Evolutionary conservation across 1,140 invertebrate genomes (phyloP).

Genomic region (Meloidogyne chitwoodi): DNA sequence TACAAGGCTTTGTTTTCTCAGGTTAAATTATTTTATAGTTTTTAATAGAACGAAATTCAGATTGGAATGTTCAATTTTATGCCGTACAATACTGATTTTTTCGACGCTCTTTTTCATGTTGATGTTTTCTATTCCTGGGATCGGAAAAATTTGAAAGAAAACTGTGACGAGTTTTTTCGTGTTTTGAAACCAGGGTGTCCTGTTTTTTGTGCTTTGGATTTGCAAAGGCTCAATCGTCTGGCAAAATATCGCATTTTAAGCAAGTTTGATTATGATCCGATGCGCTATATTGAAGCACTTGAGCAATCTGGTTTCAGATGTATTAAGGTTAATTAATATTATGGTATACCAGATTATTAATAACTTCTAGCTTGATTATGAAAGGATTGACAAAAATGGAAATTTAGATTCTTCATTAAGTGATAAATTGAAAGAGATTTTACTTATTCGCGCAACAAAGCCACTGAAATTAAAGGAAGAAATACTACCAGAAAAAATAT

Average conservation of each 20-base stretch:
- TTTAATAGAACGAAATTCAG: conserved; percentile 6
- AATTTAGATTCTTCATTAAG: not conserved
- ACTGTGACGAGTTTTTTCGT: conserved; percentile 23
- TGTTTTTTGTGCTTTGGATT: conserved; percentile 29
- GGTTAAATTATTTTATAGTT: conserved; percentile 5
- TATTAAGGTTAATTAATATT: conserved; percentile 28
- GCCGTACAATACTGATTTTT: conserved; percentile 34
- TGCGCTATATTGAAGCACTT: conserved; percentile 27
- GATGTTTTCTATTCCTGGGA: conserved; percentile 44
- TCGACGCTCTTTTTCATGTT: conserved; percentile 35
- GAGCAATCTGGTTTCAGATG: conserved; percentile 32
- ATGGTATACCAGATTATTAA: not conserved
- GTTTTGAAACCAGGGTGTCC: conserved; percentile 29
- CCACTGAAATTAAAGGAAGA: not conserved
- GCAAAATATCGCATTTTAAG: conserved; percentile 22
- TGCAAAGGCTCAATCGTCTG: conserved; percentile 31
- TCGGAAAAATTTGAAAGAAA: not conserved
- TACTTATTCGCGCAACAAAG: conserved; percentile 29
- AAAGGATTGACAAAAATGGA: not conserved
- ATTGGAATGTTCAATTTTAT: conserved; percentile 15
- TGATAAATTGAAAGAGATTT: conserved; percentile 4
- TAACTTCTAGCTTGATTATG: conserved; percentile 4
- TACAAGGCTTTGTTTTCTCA: conserved; percentile 3
- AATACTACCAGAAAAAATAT: not conserved
- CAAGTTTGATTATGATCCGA: conserved; percentile 23